Conservation (phyloP, 2,113 vertebrate species). For the Esox niger region DNA sequence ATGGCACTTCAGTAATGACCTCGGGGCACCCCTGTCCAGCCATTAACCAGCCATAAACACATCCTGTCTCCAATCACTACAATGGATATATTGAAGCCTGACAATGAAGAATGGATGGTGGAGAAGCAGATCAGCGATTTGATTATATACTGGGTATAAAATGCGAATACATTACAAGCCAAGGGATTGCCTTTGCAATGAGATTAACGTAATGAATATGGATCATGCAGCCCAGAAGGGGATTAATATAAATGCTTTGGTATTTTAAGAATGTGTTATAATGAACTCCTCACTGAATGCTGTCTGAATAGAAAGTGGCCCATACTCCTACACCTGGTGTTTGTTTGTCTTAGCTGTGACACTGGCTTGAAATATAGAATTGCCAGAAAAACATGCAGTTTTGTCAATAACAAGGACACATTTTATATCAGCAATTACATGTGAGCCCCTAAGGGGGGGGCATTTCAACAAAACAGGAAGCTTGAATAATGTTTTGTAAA, state of each 20-base stretch:
- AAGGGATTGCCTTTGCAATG: conserved; percentile 38
- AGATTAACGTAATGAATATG: conserved; percentile 50
- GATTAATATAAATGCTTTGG: conserved; percentile 39
- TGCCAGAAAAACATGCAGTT: no score
- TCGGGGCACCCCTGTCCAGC: not conserved
- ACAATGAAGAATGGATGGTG: conserved; percentile 42
- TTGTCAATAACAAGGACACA: no score
- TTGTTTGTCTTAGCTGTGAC: no score
- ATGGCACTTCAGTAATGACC: no score
- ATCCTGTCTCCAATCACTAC: conserved; percentile 2
- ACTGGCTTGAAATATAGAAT: no score
- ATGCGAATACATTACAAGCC: conserved; percentile 31
- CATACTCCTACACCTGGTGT: no score
- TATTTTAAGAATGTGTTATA: conserved; percentile 40
- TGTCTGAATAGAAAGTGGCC: no score
- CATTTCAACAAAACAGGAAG: conserved; percentile 23
- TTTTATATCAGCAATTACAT: no score
- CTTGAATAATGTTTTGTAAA: no score
- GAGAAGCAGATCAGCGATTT: conserved; percentile 23
- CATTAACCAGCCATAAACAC: not conserved
- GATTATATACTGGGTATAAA: conserved; percentile 49
- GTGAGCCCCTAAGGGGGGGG: not conserved
- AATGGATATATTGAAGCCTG: conserved; percentile 7
- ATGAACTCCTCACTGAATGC: conserved; percentile 29
- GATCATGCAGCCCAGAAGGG: conserved; percentile 30